Conservation (phyloP, 2,888 invertebrate species). For the Microplitis manilae region DNA sequence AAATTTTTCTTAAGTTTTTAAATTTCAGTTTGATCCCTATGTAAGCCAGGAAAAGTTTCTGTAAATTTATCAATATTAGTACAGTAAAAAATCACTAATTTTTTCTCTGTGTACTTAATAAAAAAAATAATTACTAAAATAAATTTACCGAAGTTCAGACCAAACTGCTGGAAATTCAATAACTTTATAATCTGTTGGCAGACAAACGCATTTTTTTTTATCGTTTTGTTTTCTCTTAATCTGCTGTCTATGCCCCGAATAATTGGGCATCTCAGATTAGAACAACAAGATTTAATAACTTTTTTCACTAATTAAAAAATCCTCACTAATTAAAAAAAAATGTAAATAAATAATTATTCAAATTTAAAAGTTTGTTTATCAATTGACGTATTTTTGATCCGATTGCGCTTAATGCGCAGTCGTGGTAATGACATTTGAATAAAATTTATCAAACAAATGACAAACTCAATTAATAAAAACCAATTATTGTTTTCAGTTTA, state of each 20-base stretch:
- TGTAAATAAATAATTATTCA: not conserved
- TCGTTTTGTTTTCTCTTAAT: slow-evolving; percentile 19
- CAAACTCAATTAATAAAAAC: not conserved
- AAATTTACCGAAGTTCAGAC: slow-evolving; percentile 75
- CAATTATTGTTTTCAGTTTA: no score
- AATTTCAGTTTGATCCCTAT: no score
- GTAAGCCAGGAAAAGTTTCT: no score
- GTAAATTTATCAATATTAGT: no score
- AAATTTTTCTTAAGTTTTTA: no score
- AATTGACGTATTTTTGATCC: not conserved
- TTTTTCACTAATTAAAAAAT: no score
- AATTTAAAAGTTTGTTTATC: not conserved
- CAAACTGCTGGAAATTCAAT: slow-evolving; percentile 80
- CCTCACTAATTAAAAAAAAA: no score
- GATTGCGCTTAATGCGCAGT: not conserved
- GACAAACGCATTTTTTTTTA: slow-evolving; percentile 76
- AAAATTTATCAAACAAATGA: not conserved
- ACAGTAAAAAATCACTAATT: not conserved
- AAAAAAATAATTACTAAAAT: not conserved
- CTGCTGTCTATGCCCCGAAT: slow-evolving; percentile 43
- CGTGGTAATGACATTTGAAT: not conserved
- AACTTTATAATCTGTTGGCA: slow-evolving; percentile 75
- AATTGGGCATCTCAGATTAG: slow-evolving; percentile 21
- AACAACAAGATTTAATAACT: not conserved
- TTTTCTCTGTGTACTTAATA: not conserved